Conservation (phyloP, 2,113 vertebrate genomes). For the Talpa occidentalis region DNA sequence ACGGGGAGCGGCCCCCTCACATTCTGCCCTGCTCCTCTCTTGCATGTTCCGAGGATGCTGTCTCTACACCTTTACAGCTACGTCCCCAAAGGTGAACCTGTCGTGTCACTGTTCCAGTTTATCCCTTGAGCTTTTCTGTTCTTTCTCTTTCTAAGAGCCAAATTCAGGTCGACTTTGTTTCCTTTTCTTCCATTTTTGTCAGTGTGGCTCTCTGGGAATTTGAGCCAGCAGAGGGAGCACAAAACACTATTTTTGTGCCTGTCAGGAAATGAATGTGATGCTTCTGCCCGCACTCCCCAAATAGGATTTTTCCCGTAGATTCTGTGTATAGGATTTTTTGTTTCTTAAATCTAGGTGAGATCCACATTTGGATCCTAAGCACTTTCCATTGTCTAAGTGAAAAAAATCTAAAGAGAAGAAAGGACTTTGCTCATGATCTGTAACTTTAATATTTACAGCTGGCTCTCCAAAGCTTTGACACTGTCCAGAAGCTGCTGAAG, state of each 20-base stretch:
- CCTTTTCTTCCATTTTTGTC: not conserved
- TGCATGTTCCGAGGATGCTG: not conserved
- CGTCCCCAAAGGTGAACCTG: not conserved
- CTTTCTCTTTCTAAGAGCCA: not conserved
- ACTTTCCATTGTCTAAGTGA: not conserved
- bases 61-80: not conserved
- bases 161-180: not conserved
- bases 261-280: not conserved
- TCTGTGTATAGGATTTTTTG: not conserved
- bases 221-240: constrained; percentile 77
- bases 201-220: constrained; percentile 55
- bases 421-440: not conserved
- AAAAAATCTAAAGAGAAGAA: not conserved
- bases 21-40: not conserved
- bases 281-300: not conserved
- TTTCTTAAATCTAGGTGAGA: not conserved
- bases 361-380: not conserved
- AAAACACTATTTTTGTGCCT: constrained; percentile 58
- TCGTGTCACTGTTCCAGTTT: rapidly evolving
- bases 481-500: constrained; percentile 94
- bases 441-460: constrained; percentile 86
- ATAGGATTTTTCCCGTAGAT: not conserved
- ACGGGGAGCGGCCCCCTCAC: not conserved
- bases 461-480: constrained; percentile 94
- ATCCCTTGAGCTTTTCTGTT: rapidly evolving